Evolutionary conservation across 2,797 vertebrate species (phyloP), one percentile per base, ranked within the genome.

Genomic region (Mycteria americana): DNA sequence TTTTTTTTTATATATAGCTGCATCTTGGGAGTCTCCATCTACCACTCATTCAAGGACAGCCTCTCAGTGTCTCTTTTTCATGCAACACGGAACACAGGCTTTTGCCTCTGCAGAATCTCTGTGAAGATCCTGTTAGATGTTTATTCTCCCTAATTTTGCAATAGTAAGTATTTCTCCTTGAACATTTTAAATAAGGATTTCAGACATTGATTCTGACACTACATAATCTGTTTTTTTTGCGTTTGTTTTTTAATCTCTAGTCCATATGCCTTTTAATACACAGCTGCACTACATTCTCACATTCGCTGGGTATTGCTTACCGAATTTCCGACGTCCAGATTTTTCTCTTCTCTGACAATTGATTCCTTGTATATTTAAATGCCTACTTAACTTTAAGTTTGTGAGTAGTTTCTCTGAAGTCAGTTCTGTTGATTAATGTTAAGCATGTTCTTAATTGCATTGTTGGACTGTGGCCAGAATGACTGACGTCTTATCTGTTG

Each of bases 401-500:
- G 11, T 79, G 67, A 82, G 54, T 41, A 81, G 53, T 64, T 86
- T 74, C 53, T 95, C 59, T 91, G 51, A 69, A 95, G 72, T 69
- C 67, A 73, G 31, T 85, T 86, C 21, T 4, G 7, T 77, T 92
- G 75, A 93, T 92, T 93, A 88, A 93, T 77, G 56, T 73, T 96
- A 97, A 95, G 22, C 37, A 68, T 41, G 54, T 72, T 48, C 84
- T 69, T 95, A 93, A 97, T 82, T 91, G 67, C 64, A n/a, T 54
- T 95, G 51, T 63, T 95, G 88, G 93, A 77, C 43, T 59, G 6
- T 31, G 48, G 72, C 94, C 89, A 95, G 78, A 92, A 77, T 59
- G 89, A 74, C 60, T 89, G 85, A 85, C 94, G 30, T 67, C 48
- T 95, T 75, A 77, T 83, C 78, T 48, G 39, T 83, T 88, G 68